phyloP scores from a whole-genome alignment of 2,113 vertebrate species.

The Ceyx melanurus region DNA sequence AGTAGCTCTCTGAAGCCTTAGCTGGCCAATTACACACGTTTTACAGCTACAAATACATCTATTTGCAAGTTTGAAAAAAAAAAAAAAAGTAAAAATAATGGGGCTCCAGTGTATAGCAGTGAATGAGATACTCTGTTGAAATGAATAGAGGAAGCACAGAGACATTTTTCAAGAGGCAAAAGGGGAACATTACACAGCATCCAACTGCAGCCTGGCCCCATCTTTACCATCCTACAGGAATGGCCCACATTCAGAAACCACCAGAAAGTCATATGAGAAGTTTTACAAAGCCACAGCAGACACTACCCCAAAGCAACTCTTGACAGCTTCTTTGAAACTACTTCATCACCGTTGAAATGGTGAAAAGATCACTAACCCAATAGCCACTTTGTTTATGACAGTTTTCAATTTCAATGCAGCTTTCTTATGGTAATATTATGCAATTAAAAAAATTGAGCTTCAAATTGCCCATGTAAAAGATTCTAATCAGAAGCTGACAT shows the following conservation, averaged over 20 bases:
- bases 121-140: neutral
- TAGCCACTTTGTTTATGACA: neutral
- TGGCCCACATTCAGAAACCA: neutral
- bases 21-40: neutral
- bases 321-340: neutral
- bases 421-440: neutral
- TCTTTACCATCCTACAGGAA: neutral
- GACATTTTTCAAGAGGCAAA: neutral
- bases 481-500: conserved; percentile 28
- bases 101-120: neutral
- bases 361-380: neutral
- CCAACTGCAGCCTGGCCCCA: neutral
- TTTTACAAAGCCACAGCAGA: neutral
- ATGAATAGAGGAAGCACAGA: neutral
- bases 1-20: neutral
- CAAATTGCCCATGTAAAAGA: neutral
- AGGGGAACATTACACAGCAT: neutral
- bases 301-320: neutral
- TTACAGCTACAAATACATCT: neutral
- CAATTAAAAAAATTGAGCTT: conserved; percentile 32
- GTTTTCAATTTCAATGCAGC: neutral
- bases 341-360: fast-evolving
- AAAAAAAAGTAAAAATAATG: neutral
- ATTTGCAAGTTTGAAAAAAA: neutral
- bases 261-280: neutral